Evolutionary conservation across 92 coral and sea anemone species (phyloP).

Genomic region (Paragorgia papillata): DNA sequence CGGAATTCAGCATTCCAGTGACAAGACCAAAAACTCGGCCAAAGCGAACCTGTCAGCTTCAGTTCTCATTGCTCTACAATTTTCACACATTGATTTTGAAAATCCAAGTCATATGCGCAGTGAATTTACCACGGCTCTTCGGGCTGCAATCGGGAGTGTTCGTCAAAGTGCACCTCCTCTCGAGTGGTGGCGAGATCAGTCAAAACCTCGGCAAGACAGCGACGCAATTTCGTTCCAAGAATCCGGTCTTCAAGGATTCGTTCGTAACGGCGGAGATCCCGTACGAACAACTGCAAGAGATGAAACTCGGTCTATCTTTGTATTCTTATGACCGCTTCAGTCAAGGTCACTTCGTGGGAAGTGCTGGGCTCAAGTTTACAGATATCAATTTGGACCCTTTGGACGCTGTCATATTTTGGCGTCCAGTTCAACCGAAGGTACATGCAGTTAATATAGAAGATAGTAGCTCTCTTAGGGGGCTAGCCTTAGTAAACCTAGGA

Average conservation of each 20-base stretch:
- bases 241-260: constrained; percentile 32
- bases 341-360: constrained; percentile 27
- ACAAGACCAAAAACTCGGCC: constrained; percentile 13
- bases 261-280: constrained; percentile 5
- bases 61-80: constrained; percentile 27
- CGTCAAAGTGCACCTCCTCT: constrained; percentile 14
- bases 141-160: constrained; percentile 38
- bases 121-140: constrained; percentile 24
- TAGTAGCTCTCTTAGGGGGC: no score
- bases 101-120: constrained; percentile 25
- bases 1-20: constrained; percentile 22
- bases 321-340: constrained; percentile 27
- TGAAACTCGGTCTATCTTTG: constrained; percentile 19
- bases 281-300: not conserved
- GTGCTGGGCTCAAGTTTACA: not conserved
- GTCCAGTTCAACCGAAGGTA: constrained; percentile 37
- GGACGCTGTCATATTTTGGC: constrained; percentile 28
- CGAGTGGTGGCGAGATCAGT: constrained; percentile 1
- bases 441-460: no score
- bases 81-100: constrained; percentile 16
- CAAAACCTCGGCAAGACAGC: constrained; percentile 32
- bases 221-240: constrained; percentile 21
- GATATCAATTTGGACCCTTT: constrained; percentile 15
- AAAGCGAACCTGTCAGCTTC: constrained; percentile 31
- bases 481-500: no score